Conservation (phyloP, 92 coral and sea anemone species). For the Bergia sp. region DNA sequence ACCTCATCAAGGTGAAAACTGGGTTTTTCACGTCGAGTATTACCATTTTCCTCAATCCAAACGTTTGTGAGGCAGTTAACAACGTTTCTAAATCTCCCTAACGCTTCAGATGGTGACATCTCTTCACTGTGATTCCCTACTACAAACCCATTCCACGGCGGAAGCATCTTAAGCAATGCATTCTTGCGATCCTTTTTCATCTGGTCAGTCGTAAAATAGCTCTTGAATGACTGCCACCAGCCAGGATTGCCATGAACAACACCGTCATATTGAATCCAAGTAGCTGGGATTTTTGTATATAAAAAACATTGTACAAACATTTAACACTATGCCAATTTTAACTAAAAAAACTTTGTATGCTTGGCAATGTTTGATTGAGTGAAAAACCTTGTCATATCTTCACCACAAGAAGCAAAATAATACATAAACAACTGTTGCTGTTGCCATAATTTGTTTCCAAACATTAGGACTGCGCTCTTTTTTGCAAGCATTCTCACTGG, state of each 20-base stretch:
- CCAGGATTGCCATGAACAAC: not conserved
- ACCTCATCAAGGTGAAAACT: not conserved
- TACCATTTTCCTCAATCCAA: not conserved
- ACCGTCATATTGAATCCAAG: slow-evolving; percentile 25
- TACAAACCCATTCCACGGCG: slow-evolving; percentile 17
- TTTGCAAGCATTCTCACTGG: too few relatives aligned
- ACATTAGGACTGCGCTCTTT: too few relatives aligned
- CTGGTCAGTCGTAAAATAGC: not conserved
- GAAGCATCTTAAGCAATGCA: slow-evolving; percentile 5
- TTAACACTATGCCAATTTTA: too few relatives aligned
- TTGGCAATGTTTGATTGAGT: too few relatives aligned
- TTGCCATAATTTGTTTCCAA: too few relatives aligned
- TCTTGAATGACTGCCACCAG: not conserved
- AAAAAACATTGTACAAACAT: not conserved
- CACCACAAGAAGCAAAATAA: too few relatives aligned
- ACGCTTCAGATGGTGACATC: slow-evolving; percentile 23
- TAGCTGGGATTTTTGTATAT: not conserved
- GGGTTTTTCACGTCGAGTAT: not conserved
- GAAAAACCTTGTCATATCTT: too few relatives aligned
- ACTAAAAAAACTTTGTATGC: too few relatives aligned
- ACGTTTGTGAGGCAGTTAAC: slow-evolving; percentile 10
- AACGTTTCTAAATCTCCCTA: slow-evolving; percentile 13
- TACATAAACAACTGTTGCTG: too few relatives aligned
- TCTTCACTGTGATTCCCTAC: not conserved
- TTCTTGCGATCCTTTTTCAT: not conserved